phyloP scores from a whole-genome alignment of 2,113 vertebrate genomes.

The Australoheros scitulus region DNA sequence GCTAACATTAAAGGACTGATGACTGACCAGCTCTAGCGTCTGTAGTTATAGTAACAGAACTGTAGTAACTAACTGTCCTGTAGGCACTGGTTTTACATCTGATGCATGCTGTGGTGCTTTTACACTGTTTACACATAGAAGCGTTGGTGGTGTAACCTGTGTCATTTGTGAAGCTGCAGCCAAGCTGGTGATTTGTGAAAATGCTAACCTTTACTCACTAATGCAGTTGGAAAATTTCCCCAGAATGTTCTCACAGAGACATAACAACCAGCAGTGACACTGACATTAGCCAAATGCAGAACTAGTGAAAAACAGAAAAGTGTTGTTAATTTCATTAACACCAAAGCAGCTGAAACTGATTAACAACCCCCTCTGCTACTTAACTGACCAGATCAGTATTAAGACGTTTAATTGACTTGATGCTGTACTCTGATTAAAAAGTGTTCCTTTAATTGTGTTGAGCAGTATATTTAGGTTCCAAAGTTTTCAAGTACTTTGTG shows the following conservation, averaged over 20 bases:
- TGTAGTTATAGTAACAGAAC: background rate
- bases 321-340: too few relatives aligned
- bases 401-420: too few relatives aligned
- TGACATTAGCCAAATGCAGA: too few relatives aligned
- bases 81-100: background rate
- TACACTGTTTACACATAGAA: background rate
- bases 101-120: slow-evolving; percentile 39
- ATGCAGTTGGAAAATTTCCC: background rate
- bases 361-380: too few relatives aligned
- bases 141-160: slow-evolving; percentile 16
- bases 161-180: slow-evolving; percentile 8
- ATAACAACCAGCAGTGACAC: background rate
- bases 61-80: background rate
- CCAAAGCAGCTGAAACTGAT: too few relatives aligned
- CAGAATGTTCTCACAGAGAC: background rate
- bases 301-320: too few relatives aligned
- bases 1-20: background rate
- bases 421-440: too few relatives aligned
- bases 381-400: too few relatives aligned
- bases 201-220: background rate
- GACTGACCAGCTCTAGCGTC: background rate
- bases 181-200: slow-evolving; percentile 10
- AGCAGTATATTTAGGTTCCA: too few relatives aligned
- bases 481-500: background rate
- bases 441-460: too few relatives aligned